Base-by-base conservation (phyloP, 2,113 vertebrate genomes). In the Crocuta crocuta region DNA sequence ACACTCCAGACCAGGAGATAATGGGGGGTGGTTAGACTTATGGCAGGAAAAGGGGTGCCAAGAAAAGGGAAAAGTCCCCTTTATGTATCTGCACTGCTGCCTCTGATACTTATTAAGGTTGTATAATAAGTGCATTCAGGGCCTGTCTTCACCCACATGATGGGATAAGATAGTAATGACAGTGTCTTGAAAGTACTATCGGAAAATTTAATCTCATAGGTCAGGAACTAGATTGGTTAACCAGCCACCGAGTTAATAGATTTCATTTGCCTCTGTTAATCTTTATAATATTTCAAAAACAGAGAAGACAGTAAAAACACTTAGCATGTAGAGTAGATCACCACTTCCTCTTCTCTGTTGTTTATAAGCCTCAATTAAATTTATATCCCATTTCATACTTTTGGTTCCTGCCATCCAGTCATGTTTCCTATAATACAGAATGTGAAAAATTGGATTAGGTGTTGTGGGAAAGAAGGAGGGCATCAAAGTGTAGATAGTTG, bases 171-270 rank as follows among this genome's bases (percentile, higher is more conserved):
- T 88, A 43, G 58, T 89, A 95, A 87, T 70, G 68, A 81, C 19
- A 61, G 31, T 31, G 33, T 84, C 82, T 92, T 96, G 23, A 94
- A 98, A 94, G 65, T 88, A 28, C 79, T 58, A 71, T 33, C 95
- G 11, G 61, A 84, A 97, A 97, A 92, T 86, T 92, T 82, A 95
- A 85, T 73, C n/a, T 92, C 91, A 10, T 65, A 63, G 71, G 35
- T 90, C 95, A 96, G 33, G 8, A 13, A 91, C 9, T 61, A 31
- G 84, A 78, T 79, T 92, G 92, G 43, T 55, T 95, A 88, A 88
- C 43, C 61, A 73, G 48, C 12, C 80, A 90, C 7, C 13, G 55
- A 96, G 55, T 92, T 35, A 87, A 61, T 24, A 96, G 53, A 95
- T 88, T 92, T 92, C 50, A 88, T 68, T 87, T 61, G 55, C 70